Evolutionary conservation across 2,113 vertebrate species (phyloP), one percentile per base, ranked within the genome.

Genomic region (Pedetes capensis): DNA sequence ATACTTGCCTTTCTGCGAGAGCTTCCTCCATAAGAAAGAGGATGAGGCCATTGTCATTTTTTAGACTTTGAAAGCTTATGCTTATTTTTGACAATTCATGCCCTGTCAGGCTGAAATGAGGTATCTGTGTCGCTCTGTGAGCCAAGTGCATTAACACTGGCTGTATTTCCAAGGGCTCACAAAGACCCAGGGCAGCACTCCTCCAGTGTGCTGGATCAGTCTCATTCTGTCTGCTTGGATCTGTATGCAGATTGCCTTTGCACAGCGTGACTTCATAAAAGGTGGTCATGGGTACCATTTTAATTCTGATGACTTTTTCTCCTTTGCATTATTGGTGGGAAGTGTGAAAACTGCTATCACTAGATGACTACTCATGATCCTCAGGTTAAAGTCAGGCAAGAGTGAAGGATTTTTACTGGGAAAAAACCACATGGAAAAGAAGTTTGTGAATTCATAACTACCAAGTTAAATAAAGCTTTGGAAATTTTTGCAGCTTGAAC

Each of bases 231-330:
- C 29, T 80, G 10, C 78, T 91, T 87, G 87, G 37, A 89, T 96
- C 2, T 12, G 87, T 92, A 63, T 76, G 22, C 64, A 91, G 53
- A 87, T 93, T 93, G 88, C 1, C 22, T 63, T 39, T 18, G 32
- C 61, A 93, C 53, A 94, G 86, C 44, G 22, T 61, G 75, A 71
- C 6, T 93, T 59, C 20, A 92, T 89, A 39, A 89, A 83, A 64
- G 34, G 22, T 23, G 61, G n/a, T 66, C 6, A 11, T 92, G 13
- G 72, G 1, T 94, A 42, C 57, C 68, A 66, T 95, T 87, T 89
- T 94, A 69, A 91, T 82, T 72, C 20, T 78, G 39, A 82, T 68
- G 34, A 29, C n/a, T 78, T 78, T 93, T 96, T 87, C 76, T 90
- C 0, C 37, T 0, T 37, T 64, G 12, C 22, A 11, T 44, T 80